Base-by-base conservation (phyloP, 2,888 invertebrate genomes). In the Branchipolynoe longqiensis region DNA sequence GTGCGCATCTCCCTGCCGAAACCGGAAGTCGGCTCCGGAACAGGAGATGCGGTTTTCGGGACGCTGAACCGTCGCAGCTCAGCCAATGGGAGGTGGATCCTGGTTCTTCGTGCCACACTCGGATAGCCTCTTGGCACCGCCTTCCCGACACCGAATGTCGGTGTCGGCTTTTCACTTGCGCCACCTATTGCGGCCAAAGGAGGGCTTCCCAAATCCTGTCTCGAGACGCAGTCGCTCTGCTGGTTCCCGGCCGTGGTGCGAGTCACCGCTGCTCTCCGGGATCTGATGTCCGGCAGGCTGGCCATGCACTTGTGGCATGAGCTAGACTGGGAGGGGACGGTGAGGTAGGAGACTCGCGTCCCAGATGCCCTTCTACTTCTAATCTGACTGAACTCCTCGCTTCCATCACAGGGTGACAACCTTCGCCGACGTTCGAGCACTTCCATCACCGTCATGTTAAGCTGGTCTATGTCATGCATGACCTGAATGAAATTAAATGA, bases 101-200 rank as follows among this genome's bases (percentile, higher is more conserved):
- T 69, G 8, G 69, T 69, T 22, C 69, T 69, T 12, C 12, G 33
- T 0, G 69, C 69, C 2, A 69, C 1, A 2, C 22, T 22, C 0
- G 69, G 69, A 38, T 36, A 69, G 33, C 69, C 69, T n/a, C 69
- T 69, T 14, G 69, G 69, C 14, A 38, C 69, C 33, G 1, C 8
- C 38, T 69, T 69, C 1, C 69, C 69, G 0, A 69, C 69, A 1
- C 69, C 69, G 25, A 69, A 69, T 38, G 69, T 69, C 22, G 69
- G 69, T 14, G 38, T 69, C 22, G 33, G 36, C 38, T 69, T 69
- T 18, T 56, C n/a, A n/a, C n/a, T n/a, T n/a, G n/a, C n/a, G n/a
- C n/a, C n/a, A n/a, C n/a, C n/a, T n/a, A n/a, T n/a, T n/a, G n/a
- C n/a, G n/a, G n/a, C n/a, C n/a, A n/a, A 18, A 48, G 48, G 48